Evolutionary conservation across 2,888 invertebrate species (phyloP), one percentile per base, ranked within the genome.

Genomic region (Acrobasis repandana): DNA sequence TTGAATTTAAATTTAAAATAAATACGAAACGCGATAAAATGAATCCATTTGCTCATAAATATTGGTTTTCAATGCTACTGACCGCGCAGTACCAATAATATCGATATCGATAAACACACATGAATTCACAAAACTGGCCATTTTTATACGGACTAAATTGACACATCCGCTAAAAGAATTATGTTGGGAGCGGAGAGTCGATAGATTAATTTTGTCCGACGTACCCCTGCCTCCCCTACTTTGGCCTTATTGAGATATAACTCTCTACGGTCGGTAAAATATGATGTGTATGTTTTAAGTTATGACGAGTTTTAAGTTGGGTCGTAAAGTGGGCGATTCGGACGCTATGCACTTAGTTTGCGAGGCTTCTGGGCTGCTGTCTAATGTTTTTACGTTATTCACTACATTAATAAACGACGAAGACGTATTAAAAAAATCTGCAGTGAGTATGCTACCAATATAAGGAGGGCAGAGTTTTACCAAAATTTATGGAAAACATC

Each of bases 201-300:
- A 73, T 61, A 66, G 64, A 70, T 70, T 68, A 70, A 68, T 68
- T 66, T 67, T 64, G 61, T 58, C 47, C 47, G 61, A 38, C 70
- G 70, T 67, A 72, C 76, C 74, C 74, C 73, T 75, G 70, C 73
- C 79, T 82, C 80, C 20, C 50, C 56, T 80, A 84, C 83, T 82
- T 82, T 78, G 83, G 81, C 82, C 83, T 85, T 87, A 88, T 88
- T 83, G 86, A 78, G 80, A 81, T 79, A 82, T 78, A 79, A 83
- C 79, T 86, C 86, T 88, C 82, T 85, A 85, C 82, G 80, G 72
- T 73, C 18, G 76, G 82, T 86, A 83, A 85, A 88, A 82, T 77
- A 33, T 52, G 51, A 52, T 9, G 34, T 60, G 14, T 58, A 49
- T 16, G 56, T 46, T 52, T 33, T 18, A 46, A 51, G 52, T 51